A percentile compares a stretch with the other conserved stretches of the same genome.
Evolutionary conservation across 1,140 invertebrate genomes (phyloP).

Genomic region (Leucophenga varia): DNA sequence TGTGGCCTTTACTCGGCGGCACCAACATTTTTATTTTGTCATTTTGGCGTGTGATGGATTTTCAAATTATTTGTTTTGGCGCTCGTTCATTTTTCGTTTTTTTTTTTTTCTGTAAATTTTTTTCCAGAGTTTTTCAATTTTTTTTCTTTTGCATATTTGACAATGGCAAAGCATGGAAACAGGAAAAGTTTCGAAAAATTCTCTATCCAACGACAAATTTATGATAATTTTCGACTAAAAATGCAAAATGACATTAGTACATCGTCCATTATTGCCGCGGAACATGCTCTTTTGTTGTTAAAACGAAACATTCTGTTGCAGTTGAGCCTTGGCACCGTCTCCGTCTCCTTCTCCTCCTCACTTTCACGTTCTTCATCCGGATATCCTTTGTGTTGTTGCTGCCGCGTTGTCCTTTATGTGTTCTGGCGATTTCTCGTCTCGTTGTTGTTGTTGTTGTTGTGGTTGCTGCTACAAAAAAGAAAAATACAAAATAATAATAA

Average conservation of each 20-base stretch:
- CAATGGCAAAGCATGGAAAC: slow-evolving; percentile 18
- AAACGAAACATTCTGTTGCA: slow-evolving; percentile 36
- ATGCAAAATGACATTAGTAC: slow-evolving; percentile 45
- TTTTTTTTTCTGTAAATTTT: too few species aligned
- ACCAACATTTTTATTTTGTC: slow-evolving; percentile 3
- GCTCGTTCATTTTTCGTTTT: slow-evolving; percentile 29
- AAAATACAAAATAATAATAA: too few species aligned
- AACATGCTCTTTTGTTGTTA: slow-evolving; percentile 54
- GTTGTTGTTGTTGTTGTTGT: neutral
- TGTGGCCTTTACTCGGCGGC: too few species aligned
- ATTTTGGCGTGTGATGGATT: slow-evolving; percentile 42
- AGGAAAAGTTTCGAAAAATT: too few species aligned
- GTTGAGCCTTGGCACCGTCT: slow-evolving; percentile 29
- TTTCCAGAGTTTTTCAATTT: too few species aligned
- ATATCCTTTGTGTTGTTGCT: slow-evolving; percentile 9
- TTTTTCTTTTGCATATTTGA: slow-evolving; percentile 33
- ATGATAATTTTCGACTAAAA: slow-evolving; percentile 46
- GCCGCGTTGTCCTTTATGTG: slow-evolving; percentile 7
- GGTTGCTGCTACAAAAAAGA: too few species aligned
- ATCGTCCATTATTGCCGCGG: slow-evolving; percentile 50
- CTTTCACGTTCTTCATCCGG: too few species aligned
- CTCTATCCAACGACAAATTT: slow-evolving; percentile 47
- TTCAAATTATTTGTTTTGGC: slow-evolving; percentile 44
- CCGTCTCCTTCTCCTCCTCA: slow-evolving; percentile 5
- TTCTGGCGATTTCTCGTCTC: too few species aligned